Percentiles rank a stretch among this genome's conserved stretches.
phyloP scores from a whole-genome alignment of 2,888 invertebrate species.

The Lycocerus yunnanus region DNA sequence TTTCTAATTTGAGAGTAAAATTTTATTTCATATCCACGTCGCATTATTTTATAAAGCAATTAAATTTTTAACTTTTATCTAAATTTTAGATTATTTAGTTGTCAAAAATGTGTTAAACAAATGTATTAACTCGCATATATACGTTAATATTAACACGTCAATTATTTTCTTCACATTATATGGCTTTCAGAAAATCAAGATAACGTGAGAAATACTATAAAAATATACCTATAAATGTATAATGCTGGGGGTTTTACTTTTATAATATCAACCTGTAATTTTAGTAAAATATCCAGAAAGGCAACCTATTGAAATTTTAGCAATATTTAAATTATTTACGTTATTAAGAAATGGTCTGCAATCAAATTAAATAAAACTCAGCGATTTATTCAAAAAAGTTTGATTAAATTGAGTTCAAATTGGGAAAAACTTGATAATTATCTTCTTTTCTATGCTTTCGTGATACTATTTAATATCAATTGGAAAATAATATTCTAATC shows the following conservation, averaged over 20 bases:
- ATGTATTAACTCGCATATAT: neutral
- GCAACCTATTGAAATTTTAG: too few relatives aligned
- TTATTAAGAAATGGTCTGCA: too few relatives aligned
- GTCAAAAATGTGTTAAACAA: neutral
- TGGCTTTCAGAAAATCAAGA: neutral
- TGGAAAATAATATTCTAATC: too few relatives aligned
- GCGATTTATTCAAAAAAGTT: too few relatives aligned
- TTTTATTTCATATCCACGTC: neutral
- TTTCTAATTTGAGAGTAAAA: neutral
- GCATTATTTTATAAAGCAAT: neutral
- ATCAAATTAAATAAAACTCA: too few relatives aligned
- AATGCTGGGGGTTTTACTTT: neutral
- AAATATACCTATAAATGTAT: neutral
- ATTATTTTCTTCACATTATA: neutral
- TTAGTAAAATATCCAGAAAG: neutral
- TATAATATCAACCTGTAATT: neutral
- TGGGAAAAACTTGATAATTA: too few relatives aligned
- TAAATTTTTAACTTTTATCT: neutral
- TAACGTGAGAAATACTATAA: neutral
- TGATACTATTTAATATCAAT: too few relatives aligned
- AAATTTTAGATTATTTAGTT: neutral
- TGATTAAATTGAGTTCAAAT: too few relatives aligned
- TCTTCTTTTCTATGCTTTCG: too few relatives aligned
- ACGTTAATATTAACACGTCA: neutral
- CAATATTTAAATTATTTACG: too few relatives aligned